Evolutionary conservation across 2,797 vertebrate species (phyloP).

Genomic region (Tenualosa ilisha): DNA sequence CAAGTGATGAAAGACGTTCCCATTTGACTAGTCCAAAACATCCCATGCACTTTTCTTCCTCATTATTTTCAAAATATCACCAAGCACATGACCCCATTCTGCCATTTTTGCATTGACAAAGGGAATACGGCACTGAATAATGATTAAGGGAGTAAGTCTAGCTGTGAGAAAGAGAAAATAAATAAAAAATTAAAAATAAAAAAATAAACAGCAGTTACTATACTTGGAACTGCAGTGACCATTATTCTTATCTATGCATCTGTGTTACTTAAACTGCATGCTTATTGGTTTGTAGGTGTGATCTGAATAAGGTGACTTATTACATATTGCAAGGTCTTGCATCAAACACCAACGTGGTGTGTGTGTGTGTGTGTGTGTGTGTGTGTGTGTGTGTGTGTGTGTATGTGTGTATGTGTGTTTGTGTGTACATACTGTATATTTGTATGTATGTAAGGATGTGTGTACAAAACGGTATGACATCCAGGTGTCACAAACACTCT

Average conservation of each 20-base stretch:
- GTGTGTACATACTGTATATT: neutral
- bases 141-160: slow-evolving; percentile 3
- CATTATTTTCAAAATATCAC: slow-evolving; percentile 23
- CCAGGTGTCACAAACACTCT: neutral
- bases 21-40: neutral
- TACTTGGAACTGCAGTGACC: neutral
- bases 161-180: neutral
- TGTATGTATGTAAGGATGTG: neutral
- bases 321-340: neutral
- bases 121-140: slow-evolving; percentile 6
- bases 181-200: neutral
- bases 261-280: neutral
- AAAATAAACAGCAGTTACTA: neutral
- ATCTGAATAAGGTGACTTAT: neutral
- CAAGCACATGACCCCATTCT: slow-evolving; percentile 21
- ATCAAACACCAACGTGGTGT: neutral
- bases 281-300: neutral
- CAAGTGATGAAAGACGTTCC: slow-evolving; percentile 21
- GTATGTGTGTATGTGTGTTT: neutral
- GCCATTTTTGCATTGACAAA: neutral
- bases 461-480: neutral
- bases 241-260: neutral
- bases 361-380: neutral
- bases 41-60: slow-evolving; percentile 2
- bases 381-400: neutral